phyloP scores from a whole-genome alignment of 1,140 invertebrate species.

The Apis florea region DNA sequence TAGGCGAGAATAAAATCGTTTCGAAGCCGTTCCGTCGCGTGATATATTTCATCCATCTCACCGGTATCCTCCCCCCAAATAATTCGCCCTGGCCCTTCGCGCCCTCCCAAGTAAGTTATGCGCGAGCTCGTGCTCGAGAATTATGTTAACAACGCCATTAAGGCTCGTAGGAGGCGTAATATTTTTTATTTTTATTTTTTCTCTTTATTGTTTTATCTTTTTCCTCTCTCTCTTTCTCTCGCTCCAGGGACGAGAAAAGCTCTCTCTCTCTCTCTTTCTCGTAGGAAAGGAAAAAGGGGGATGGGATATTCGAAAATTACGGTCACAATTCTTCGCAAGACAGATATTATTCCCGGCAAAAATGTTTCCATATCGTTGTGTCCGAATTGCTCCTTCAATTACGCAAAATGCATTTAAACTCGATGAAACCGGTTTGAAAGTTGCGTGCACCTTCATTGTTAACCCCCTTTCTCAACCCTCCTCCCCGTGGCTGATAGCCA shows the following conservation, averaged over 20 bases:
- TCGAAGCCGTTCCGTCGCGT: background rate
- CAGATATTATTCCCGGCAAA: conserved; percentile 72
- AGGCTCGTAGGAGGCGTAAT: conserved; percentile 59
- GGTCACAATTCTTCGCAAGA: conserved; percentile 75
- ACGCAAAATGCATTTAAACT: conserved; percentile 74
- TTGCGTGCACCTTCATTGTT: background rate
- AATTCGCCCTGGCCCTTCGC: conserved; percentile 54
- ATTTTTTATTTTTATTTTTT: conserved; percentile 60
- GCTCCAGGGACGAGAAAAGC: conserved; percentile 28
- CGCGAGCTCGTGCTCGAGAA: conserved; percentile 57
- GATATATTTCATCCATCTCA: conserved; percentile 33
- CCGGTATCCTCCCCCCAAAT: conserved; percentile 55
- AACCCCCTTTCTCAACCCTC: background rate
- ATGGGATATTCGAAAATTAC: conserved; percentile 72
- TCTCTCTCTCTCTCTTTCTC: background rate
- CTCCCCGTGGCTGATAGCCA: conserved; percentile 21
- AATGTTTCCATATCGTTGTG: conserved; percentile 60
- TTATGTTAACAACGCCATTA: conserved; percentile 74
- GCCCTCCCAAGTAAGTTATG: conserved; percentile 51
- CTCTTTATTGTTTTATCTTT: background rate
- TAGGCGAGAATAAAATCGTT: background rate
- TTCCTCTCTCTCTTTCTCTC: background rate
- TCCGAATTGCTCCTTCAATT: conserved; percentile 72
- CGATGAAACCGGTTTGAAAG: conserved; percentile 59
- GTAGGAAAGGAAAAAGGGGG: background rate